Conservation (phyloP, 2,113 vertebrate genomes). For the Vidua chalybeata region DNA sequence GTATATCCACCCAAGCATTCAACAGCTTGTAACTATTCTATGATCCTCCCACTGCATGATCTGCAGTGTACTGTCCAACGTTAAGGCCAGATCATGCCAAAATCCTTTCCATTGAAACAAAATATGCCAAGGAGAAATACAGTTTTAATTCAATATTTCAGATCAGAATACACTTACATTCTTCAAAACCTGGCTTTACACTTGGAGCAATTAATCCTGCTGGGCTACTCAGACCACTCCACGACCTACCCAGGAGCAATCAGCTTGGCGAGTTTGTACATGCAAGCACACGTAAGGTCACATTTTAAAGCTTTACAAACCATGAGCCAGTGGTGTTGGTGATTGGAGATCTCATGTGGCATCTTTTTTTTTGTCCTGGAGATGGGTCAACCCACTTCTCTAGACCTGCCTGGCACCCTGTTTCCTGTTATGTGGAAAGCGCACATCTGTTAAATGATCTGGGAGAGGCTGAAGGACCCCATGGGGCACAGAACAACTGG, state of each 20-base stretch:
- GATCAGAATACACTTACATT: neutral
- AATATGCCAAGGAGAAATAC: neutral
- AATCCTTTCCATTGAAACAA: neutral
- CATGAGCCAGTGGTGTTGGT: neutral
- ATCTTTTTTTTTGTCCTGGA: neutral
- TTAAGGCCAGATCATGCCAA: neutral
- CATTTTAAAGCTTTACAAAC: neutral
- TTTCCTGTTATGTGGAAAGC: neutral
- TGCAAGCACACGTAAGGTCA: neutral
- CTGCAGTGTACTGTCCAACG: neutral
- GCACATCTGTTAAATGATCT: neutral
- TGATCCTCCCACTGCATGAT: neutral
- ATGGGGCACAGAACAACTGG: accelerated
- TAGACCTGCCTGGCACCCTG: neutral
- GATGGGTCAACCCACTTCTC: neutral
- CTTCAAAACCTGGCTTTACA: neutral
- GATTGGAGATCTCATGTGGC: neutral
- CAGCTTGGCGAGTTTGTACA: neutral
- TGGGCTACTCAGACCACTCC: neutral
- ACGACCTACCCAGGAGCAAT: neutral
- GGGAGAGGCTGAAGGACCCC: neutral
- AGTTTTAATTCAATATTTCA: neutral
- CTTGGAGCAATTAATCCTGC: neutral
- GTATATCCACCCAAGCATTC: neutral
- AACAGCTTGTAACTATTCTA: neutral